Percentiles rank a stretch among this genome's conserved stretches.
phyloP scores from a whole-genome alignment of 2,888 invertebrate genomes.

The Epinotia bilunana region DNA sequence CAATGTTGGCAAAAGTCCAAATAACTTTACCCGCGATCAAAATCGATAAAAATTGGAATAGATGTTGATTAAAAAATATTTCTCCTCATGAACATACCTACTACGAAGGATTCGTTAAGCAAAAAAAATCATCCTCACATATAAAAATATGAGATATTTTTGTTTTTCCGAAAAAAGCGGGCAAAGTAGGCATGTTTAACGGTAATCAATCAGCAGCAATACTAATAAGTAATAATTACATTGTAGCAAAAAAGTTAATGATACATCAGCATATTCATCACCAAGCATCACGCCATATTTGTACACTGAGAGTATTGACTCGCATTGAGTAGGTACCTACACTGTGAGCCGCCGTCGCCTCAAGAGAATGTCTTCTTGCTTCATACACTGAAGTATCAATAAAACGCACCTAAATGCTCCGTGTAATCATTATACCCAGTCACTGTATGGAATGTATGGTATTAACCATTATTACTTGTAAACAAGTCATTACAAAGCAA shows the following conservation, averaged over 20 bases:
- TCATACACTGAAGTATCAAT: not conserved
- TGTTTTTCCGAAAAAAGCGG: too few species aligned
- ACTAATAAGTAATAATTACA: conserved; percentile 1
- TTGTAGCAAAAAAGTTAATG: conserved; percentile 12
- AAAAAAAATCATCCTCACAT: too few species aligned
- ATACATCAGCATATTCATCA: conserved; percentile 1
- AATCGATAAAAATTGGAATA: too few species aligned
- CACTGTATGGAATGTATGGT: conserved; percentile 5
- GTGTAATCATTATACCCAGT: not conserved
- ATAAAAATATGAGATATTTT: too few species aligned
- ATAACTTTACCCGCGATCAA: too few species aligned
- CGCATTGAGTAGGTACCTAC: not conserved
- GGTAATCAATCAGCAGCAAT: not conserved
- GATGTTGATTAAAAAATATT: too few species aligned
- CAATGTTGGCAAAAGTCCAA: too few species aligned
- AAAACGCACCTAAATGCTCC: not conserved
- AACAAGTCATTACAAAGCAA: conserved; percentile 32
- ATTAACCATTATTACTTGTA: conserved; percentile 32
- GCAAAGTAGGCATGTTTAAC: too few species aligned
- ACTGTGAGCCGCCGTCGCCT: not conserved
- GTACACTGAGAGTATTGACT: conserved; percentile 21
- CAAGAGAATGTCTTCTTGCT: too few species aligned
- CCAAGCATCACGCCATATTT: conserved; percentile 14
- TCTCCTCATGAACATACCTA: too few species aligned
- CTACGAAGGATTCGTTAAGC: too few species aligned